Conservation (phyloP, 2,113 vertebrate species). For the Panurus biarmicus region DNA sequence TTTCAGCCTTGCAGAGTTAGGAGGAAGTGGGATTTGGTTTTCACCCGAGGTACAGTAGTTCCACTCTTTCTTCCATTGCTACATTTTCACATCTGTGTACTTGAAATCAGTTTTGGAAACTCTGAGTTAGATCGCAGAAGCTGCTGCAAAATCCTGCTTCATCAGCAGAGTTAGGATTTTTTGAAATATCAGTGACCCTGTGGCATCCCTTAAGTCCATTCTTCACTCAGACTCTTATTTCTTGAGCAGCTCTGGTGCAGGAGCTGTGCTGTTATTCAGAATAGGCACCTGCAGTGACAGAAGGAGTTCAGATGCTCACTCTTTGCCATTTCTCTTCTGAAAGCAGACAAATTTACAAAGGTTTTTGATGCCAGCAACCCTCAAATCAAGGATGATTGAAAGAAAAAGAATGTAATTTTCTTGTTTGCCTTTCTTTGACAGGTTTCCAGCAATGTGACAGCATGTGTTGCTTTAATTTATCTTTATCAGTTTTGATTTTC, state of each 20-base stretch:
- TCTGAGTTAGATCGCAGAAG: not conserved
- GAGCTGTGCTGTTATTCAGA: not conserved
- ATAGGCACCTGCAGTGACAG: not conserved
- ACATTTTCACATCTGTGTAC: not conserved
- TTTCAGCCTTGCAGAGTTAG: not conserved
- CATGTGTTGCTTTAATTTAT: slow-evolving; percentile 21
- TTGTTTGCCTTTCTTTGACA: slow-evolving; percentile 9
- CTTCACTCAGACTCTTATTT: not conserved
- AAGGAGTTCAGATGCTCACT: slow-evolving; percentile 19
- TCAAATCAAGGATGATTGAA: slow-evolving; percentile 43
- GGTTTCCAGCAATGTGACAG: not conserved
- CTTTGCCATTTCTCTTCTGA: not conserved
- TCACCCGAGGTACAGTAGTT: not conserved
- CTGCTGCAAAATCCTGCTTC: not conserved
- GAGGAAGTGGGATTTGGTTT: not conserved
- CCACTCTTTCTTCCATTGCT: not conserved
- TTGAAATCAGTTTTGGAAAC: not conserved
- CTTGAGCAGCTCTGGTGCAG: not conserved
- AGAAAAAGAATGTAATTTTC: slow-evolving; percentile 35
- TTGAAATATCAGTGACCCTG: not conserved
- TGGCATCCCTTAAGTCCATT: not conserved
- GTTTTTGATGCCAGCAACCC: slow-evolving; percentile 24
- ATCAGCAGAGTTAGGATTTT: not conserved
- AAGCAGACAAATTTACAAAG: slow-evolving; percentile 22
- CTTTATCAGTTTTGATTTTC: slow-evolving; percentile 34